These are phyloP conservation scores for Varecia variegata DNA, from an alignment of 2,797 vertebrate species.

Conservation along the genomic window DNA sequence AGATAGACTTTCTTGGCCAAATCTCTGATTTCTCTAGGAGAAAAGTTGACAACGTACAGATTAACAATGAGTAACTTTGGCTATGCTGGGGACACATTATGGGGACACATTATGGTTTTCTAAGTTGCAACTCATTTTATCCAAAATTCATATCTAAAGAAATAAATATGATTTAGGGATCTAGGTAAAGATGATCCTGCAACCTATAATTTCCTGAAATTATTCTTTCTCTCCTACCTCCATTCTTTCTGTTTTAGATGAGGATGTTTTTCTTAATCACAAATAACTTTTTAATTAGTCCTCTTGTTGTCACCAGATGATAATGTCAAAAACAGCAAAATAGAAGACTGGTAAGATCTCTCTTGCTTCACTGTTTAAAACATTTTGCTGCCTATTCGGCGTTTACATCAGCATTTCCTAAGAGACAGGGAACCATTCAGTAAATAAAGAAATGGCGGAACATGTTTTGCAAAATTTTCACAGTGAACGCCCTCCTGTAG, in stretches of 20 bases:
- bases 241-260: not conserved
- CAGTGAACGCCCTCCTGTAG: not conserved
- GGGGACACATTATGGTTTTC: not conserved
- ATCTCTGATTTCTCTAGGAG: not conserved
- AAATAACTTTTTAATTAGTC: not conserved
- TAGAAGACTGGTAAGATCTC: not conserved
- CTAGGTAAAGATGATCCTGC: not conserved
- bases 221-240: not conserved
- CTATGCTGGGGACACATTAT: no score
- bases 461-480: not conserved
- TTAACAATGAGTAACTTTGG: not conserved
- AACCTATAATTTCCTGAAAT: not conserved
- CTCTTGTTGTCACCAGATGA: not conserved
- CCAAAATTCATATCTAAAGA: not conserved
- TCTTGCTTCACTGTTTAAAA: not conserved
- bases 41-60: not conserved
- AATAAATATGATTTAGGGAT: not conserved
- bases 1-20: not conserved
- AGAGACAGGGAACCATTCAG: not conserved
- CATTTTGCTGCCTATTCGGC: not conserved
- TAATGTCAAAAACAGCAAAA: constrained; percentile 12
- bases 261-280: not conserved
- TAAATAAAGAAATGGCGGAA: not conserved
- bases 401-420: not conserved
- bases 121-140: not conserved